Base-by-base conservation (phyloP, 2,797 vertebrate species). In the Bryconaethiops microstoma region DNA sequence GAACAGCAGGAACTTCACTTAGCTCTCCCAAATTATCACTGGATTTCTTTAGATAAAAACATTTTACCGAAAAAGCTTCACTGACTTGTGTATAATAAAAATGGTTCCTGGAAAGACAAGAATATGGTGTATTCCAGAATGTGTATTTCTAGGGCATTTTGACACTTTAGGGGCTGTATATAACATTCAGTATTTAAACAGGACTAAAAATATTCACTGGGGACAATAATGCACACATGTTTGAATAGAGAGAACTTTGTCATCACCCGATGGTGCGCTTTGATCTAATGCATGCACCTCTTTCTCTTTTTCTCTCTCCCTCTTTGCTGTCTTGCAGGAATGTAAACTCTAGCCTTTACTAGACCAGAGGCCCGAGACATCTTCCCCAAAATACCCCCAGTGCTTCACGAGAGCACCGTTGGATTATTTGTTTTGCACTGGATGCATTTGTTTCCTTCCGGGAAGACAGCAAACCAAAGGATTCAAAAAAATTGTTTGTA, bases 301-400 rank as follows among this genome's bases (percentile, higher is more conserved):
- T 95, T 93, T 96, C 93, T 96, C 95, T 97, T 93, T 78, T 35
- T 96, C 95, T 95, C 92, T 96, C 93, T 96, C 95, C 97, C 93
- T 97, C 92, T 97, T 96, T 97, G 94, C 94, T 97, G 94, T 97
- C 94, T 98, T 98, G 94, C 96, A 99, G 97, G 97, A 96, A 95
- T 96, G 91, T 91, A 88, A 95, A 95, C 92, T 94, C 92, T 96
- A 95, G 95, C 91, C 93, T 94, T 95, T 95, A 94, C 93, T 95
- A 94, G 93, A 96, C 94, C 88, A 91, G 89, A 95, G 93, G 91
- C 92, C 95, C 92, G 91, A 94, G 95, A 90, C 94, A 93, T 90
- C 89, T 78, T 90, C 85, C 73, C 60, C 92, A 95, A 95, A 95
- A 95, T 93, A 93, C 94, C 91, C 92, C 90, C 92, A 94, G 93